phyloP scores from a whole-genome alignment of 2,113 vertebrate species.

The Leptosomus discolor region DNA sequence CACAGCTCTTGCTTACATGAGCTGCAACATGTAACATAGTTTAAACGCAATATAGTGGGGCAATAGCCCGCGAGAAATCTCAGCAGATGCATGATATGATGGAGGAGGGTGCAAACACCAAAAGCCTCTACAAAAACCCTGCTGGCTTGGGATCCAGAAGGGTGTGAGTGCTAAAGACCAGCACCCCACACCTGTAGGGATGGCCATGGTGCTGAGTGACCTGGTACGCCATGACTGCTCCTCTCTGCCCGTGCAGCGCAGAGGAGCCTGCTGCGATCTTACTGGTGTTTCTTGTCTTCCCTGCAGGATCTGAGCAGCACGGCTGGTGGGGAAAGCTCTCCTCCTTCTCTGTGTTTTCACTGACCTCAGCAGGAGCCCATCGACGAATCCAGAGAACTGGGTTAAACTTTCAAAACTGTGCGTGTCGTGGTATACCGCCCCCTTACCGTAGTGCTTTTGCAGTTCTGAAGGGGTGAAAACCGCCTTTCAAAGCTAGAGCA shows the following conservation, averaged over 20 bases:
- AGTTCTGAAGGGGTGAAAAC: not conserved
- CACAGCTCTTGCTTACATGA: not conserved
- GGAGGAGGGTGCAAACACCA: not conserved
- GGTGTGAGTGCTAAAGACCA: not conserved
- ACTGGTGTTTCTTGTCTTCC: not conserved
- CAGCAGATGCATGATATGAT: accelerated
- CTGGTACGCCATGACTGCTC: accelerated
- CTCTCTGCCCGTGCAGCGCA: accelerated
- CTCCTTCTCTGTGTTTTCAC: not conserved
- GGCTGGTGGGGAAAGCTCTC: not conserved
- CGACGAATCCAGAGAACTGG: accelerated
- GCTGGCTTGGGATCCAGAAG: not conserved
- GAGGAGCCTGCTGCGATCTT: not conserved
- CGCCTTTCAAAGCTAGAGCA: not conserved
- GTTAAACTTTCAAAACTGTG: not conserved
- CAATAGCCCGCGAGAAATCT: not conserved
- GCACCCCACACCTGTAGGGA: accelerated
- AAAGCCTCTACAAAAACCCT: not conserved
- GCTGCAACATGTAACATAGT: not conserved
- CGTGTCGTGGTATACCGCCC: accelerated
- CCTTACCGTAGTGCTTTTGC: accelerated
- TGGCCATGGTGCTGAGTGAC: accelerated
- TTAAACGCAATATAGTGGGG: not conserved
- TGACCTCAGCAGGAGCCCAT: not conserved
- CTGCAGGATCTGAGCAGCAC: not conserved